phyloP scores from a whole-genome alignment of 2,113 vertebrate species.

The Syrmaticus mikado region DNA sequence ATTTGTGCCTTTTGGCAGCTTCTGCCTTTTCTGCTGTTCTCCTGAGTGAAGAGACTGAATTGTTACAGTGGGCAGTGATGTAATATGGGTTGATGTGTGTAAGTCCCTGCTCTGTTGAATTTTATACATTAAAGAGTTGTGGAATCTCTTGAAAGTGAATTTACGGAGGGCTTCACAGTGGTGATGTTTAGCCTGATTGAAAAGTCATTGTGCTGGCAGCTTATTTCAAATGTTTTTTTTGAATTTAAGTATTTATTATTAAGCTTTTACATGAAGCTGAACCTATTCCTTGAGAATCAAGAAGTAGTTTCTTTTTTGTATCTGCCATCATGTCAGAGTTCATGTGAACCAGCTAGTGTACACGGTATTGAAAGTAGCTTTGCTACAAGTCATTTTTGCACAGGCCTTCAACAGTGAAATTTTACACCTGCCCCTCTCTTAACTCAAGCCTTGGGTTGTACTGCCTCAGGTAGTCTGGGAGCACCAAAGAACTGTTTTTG shows the following conservation, averaged over 20 bases:
- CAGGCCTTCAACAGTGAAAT: neutral
- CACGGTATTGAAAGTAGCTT: neutral
- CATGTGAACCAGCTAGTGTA: neutral
- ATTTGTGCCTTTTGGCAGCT: slow-evolving; percentile 3
- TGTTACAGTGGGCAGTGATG: neutral
- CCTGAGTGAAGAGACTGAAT: neutral
- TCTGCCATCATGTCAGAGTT: neutral
- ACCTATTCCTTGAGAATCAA: neutral
- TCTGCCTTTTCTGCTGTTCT: neutral
- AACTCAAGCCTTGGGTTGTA: neutral
- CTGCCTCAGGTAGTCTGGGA: neutral
- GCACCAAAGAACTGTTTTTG: neutral
- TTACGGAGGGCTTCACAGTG: neutral
- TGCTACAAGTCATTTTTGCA: neutral
- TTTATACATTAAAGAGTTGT: neutral
- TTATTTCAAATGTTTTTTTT: neutral
- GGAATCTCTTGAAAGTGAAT: neutral
- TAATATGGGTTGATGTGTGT: neutral
- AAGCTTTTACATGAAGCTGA: neutral
- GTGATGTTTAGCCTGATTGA: neutral
- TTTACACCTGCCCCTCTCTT: neutral
- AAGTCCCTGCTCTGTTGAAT: neutral
- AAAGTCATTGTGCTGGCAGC: neutral
- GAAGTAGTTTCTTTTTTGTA: neutral
- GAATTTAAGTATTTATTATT: neutral